Base-by-base conservation (phyloP, 1,140 invertebrate genomes). In the Leptinotarsa defecta region DNA sequence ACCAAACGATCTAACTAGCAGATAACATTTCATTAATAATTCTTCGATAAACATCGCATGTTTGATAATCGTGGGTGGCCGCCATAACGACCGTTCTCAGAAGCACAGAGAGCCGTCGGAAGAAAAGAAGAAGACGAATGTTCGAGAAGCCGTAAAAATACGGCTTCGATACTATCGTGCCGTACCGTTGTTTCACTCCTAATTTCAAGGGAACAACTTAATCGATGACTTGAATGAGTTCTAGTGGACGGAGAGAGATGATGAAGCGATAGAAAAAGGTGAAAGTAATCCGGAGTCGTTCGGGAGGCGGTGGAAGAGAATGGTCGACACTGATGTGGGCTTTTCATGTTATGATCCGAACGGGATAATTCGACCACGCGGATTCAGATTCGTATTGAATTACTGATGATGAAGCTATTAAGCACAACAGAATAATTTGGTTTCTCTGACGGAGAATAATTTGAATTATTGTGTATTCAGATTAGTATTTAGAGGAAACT, bases 31-130 rank as follows among this genome's bases (percentile, higher is more conserved):
- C 20, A 65, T 65, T 27, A 65, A 65, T 65, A 20, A 34, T 17
- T 34, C 20, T 34, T 22, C 52, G 52, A n/a, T 57, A 57, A 57
- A 57, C 20, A 65, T 65, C 2, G 22, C 64, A 13, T 65, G 64
- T 65, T 65, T 65, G 64, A 34, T 24, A 65, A 34, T 65, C 27
- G 64, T 34, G 64, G 64, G 64, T 65, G 64, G 64, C 64, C 64
- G 11, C 64, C 17, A 57, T 57, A 57, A 57, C 52, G 52, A 19
- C 52, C 52, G 52, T 57, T 57, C 52, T 57, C 0, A 17, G 52
- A n/a, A 57, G 15, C 52, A 19, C n/a, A 6, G 52, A 15, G 52
- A 43, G 34, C 34, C 13, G 52, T 17, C 52, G 52, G 13, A 57
- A 57, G 52, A 19, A 57, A 19, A 57, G 52, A 19, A 57, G 15